phyloP scores from a whole-genome alignment of 2,888 invertebrate species.

The Metallyticus violacea region DNA sequence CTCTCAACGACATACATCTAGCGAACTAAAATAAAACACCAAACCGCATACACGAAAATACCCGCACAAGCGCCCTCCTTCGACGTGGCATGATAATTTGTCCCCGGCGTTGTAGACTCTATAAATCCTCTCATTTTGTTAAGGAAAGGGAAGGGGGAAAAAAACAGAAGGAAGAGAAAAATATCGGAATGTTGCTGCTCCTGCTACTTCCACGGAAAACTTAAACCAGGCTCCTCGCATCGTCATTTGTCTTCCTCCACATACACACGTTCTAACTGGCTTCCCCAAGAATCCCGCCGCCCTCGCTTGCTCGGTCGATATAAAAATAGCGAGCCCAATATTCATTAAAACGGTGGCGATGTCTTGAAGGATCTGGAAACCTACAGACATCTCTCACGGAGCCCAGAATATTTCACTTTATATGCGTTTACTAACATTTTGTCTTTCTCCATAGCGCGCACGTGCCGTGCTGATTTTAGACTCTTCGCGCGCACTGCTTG shows the following conservation, averaged over 20 bases:
- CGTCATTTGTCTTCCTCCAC: not conserved
- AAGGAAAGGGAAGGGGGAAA: not conserved
- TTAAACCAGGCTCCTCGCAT: not conserved
- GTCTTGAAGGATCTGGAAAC: not conserved
- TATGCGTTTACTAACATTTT: too few relatives aligned
- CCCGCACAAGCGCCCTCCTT: not conserved
- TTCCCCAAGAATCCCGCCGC: not conserved
- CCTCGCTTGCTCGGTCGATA: not conserved
- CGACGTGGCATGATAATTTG: slow-evolving; percentile 10
- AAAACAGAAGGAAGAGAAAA: not conserved
- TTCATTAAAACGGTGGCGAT: not conserved
- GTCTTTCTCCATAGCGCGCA: too few relatives aligned
- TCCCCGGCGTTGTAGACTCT: not conserved
- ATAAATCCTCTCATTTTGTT: slow-evolving; percentile 11
- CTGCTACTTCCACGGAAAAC: not conserved
- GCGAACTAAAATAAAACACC: not conserved
- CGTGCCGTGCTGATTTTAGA: too few relatives aligned
- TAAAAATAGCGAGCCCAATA: not conserved
- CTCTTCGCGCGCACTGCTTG: too few relatives aligned
- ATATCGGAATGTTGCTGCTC: not conserved
- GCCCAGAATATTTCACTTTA: not conserved
- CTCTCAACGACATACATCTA: not conserved
- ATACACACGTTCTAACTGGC: too few relatives aligned
- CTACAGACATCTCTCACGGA: not conserved
- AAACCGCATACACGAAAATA: not conserved